Base-by-base conservation (phyloP, 2,113 vertebrate species). In the Myanophis thanlyinensis region DNA sequence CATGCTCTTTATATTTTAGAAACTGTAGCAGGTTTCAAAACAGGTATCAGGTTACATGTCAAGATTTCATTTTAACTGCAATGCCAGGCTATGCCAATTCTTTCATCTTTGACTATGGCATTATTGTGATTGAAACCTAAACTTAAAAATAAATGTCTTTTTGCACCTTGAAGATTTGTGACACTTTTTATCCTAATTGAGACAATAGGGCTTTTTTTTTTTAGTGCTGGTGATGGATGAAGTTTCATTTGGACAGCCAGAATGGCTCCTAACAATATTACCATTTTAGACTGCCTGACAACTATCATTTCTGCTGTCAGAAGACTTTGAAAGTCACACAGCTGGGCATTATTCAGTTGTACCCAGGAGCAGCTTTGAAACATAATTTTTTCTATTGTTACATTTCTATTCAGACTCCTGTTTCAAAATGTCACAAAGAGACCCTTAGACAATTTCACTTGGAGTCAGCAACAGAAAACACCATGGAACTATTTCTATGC, bases 191-290 rank as follows among this genome's bases (percentile, higher is more conserved):
- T 22, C 85, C 94, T 94, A 95, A 92, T 53, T 95, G 91, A 93
- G 95, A 95, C 86, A 95, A 93, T 91, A 2, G 1, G 48, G 6
- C 3, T 30, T 0, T 96, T 88, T 95, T 93, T 0, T 95, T 89
- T 96, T 93, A 93, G 53, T 44, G 92, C 46, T 94, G 80, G 0
- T 22, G 80, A 90, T 95, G 92, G 91, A 87, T 89, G 47, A 93
- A 90, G 67, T 92, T 96, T 93, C 94, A 87, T 93, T 95, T 52
- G 90, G 10, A 88, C 90, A 89, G 84, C 48, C 92, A 94, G 48
- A 92, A 85, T 92, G 96, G 89, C 92, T 94, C 91, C 94, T 93
- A 92, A 86, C 93, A 47, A 47, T 92, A 35, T 73, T 49, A 35
- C 46, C 95, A 87, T 91, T 95, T 86, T 67, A 90, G 88, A 88